Conservation (phyloP, 2,888 invertebrate genomes). For the Sphaerophoria taeniata region DNA sequence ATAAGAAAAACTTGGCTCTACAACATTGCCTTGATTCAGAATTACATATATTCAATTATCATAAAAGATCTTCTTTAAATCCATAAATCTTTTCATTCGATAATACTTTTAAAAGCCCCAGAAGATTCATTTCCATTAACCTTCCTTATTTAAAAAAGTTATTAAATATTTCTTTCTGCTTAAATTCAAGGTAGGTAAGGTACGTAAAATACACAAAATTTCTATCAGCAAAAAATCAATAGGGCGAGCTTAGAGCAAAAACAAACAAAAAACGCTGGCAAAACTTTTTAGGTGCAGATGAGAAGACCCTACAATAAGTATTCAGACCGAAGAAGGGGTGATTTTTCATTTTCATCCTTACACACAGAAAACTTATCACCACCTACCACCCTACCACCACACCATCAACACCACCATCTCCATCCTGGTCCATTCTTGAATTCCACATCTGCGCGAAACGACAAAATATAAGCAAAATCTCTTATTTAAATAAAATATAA, state of each 20-base stretch:
- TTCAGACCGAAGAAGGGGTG: background rate
- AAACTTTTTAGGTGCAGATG: slow-evolving; percentile 47
- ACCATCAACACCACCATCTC: slow-evolving; percentile 7
- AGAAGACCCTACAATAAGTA: slow-evolving; percentile 34
- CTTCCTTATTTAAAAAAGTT: too few species aligned
- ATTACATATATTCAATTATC: too few species aligned
- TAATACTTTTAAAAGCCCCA: too few species aligned
- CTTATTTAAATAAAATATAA: slow-evolving; percentile 74
- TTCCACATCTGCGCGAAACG: slow-evolving; percentile 66
- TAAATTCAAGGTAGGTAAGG: slow-evolving; percentile 54
- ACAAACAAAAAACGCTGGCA: background rate
- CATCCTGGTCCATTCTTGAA: slow-evolving; percentile 43
- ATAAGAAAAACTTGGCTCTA: too few species aligned
- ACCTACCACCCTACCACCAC: background rate
- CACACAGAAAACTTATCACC: too few species aligned
- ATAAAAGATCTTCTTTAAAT: too few species aligned
- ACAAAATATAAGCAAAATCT: slow-evolving; percentile 57
- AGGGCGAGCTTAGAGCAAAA: slow-evolving; percentile 36
- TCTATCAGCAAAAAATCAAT: slow-evolving; percentile 60
- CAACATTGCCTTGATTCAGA: too few species aligned
- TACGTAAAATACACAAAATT: background rate
- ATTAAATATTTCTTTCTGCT: slow-evolving; percentile 54
- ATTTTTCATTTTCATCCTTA: slow-evolving; percentile 42
- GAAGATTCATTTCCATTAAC: too few species aligned
- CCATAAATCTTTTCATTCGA: too few species aligned